A percentile compares a stretch with the other conserved stretches of the same genome.
These are phyloP conservation scores for Sinocyclocheilus anophthalmus DNA, from an alignment of 2,113 vertebrate species.

Conservation along the genomic window DNA sequence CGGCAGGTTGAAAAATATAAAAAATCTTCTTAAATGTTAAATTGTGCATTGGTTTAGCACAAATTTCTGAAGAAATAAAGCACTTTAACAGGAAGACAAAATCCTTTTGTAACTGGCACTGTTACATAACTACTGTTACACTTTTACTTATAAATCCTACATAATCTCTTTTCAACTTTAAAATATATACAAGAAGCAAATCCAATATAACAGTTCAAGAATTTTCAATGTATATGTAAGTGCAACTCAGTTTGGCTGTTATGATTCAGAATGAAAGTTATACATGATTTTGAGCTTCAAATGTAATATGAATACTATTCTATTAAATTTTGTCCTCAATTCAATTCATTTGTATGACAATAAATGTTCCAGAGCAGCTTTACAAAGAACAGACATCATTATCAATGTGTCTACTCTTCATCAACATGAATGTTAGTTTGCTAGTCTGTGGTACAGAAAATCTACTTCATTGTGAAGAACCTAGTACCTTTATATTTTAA, in stretches of 20 bases:
- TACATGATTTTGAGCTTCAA: background rate
- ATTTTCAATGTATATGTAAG: background rate
- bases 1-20: background rate
- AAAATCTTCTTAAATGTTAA: background rate
- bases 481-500: background rate
- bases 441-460: background rate
- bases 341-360: background rate
- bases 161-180: background rate
- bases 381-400: background rate
- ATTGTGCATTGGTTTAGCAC: background rate
- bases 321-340: background rate
- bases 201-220: background rate
- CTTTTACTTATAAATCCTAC: background rate
- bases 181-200: background rate
- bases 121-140: background rate
- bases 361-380: background rate
- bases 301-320: background rate
- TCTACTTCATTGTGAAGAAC: background rate
- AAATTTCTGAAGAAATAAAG: background rate
- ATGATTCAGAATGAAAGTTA: background rate
- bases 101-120: background rate
- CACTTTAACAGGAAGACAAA: background rate
- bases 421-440: too few relatives aligned
- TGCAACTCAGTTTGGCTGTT: background rate
- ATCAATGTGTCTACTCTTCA: background rate